Base-by-base conservation (phyloP, 2,797 vertebrate species). In the Molossus molossus region DNA sequence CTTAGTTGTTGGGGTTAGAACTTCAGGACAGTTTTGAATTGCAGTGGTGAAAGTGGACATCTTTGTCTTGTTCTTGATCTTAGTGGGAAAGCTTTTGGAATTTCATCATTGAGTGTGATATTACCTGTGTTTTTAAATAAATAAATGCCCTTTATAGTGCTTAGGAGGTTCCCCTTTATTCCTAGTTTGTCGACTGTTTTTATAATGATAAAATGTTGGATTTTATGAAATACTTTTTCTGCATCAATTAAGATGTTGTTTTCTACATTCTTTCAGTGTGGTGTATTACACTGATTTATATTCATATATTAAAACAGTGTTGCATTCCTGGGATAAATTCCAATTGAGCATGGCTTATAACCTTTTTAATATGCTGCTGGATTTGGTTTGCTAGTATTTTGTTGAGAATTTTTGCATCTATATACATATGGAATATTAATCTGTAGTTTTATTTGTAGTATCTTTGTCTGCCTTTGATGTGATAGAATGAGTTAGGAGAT, bases 171-270 rank as follows among this genome's bases (percentile, higher is more conserved):
- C 29, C 14, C n/a, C 72, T 82, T 55, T 69, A 81, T 72, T 72
- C 33, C 45, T 72, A 72, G 67, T 81, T 81, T 90, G 21, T 18
- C 58, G 37, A 69, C 33, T 70, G 23, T 60, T 83, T 73, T 40
- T 83, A 64, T 73, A 10, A 40, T 55, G 23, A 55, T 83, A 82
- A 73, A 64, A 18, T 27, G 33, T 62, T 73, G 25, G 45, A 90
- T 80, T 80, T 80, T 48, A 90, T 81, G 64, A 70, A 69, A 70
- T 80, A 37, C 20, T 90, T 70, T 73, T 91, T 83, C 57, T 83
- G n/a, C 13, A 73, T 73, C 57, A 64, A 37, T 82, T 91, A 91
- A 53, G n/a, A 73, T 62, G 12, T 15, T 83, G 27, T 48, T 87
- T 80, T 33, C n/a, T 60, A 25, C 29, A 81, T 50, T 48, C 40